These are phyloP conservation scores for Platalea minor DNA, from an alignment of 2,797 vertebrate species.

Conservation along the genomic window DNA sequence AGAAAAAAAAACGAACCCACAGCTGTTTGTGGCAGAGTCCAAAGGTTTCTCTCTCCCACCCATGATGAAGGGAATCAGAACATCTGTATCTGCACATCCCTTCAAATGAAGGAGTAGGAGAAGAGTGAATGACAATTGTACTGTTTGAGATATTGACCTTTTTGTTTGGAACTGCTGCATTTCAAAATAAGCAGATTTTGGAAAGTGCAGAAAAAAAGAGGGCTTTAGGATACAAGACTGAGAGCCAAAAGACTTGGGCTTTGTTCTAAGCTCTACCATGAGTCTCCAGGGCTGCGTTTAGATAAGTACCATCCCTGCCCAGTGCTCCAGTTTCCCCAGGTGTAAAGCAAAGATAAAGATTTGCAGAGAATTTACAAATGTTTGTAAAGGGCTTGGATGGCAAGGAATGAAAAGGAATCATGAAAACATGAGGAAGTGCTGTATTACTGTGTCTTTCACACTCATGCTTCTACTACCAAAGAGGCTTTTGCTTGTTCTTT, in stretches of 20 bases:
- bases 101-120: background rate
- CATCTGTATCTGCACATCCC: background rate
- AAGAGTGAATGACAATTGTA: background rate
- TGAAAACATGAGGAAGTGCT: background rate
- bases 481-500: background rate
- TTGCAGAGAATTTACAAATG: background rate
- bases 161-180: background rate
- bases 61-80: background rate
- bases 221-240: background rate
- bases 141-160: background rate
- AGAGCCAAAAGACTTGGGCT: background rate
- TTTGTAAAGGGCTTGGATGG: background rate
- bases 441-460: background rate
- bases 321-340: background rate
- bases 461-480: background rate
- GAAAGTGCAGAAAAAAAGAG: background rate
- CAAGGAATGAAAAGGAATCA: background rate
- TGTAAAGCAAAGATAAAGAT: conserved; percentile 8
- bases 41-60: background rate
- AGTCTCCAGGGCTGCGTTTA: background rate
- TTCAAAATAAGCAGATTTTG: background rate
- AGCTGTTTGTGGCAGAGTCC: background rate
- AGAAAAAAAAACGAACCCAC: background rate
- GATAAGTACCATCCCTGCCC: background rate
- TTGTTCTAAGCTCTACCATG: background rate